Evolutionary conservation across 1,140 invertebrate genomes (phyloP), one percentile per base, ranked within the genome.

Genomic region (Dysdera silvatica): DNA sequence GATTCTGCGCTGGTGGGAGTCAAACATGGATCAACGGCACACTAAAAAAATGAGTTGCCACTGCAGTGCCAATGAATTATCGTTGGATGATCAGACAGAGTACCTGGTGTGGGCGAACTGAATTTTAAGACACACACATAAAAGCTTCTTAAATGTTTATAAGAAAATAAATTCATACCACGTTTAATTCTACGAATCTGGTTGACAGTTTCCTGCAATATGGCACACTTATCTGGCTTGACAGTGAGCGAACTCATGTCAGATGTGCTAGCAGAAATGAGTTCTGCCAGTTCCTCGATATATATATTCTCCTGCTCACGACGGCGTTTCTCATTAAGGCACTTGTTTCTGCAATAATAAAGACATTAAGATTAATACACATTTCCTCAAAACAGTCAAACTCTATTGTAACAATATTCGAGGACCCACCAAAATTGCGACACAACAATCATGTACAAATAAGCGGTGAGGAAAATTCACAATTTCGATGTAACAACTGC

Each of bases 231-330:
- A 80, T 92, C 89, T 71, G 87, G 88, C 81, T 92, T 92, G 71
- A 88, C 86, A 79, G 87, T 87, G 70, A 82, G 77, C 65, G 81
- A 79, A 82, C 83, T 89, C 87, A 91, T 90, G 82, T 91, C 89
- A 80, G 85, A 81, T 73, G 84, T 43, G 75, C 83, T 85, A 76
- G 85, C 84, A 75, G 86, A 87, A 78, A 95, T 85, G 76, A 96
- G 84, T 82, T 94, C 91, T 72, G 92, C 91, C 79, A 97, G 84
- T 82, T 97, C 91, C 81, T 95, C 92, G 82, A 95, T 94, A 78
- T 91, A 93, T 77, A 86, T 85, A 80, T 93, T 94, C 78, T 94
- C 91, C 45, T 68, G 67, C 79, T 91, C 89, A 68, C 91, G 82
- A 70, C 91, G 86, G 72, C 86, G 81, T 79, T 94, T 94, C 80